Base-by-base conservation (phyloP, 64 coral and sea anemone genomes). In the Pocillopora verrucosa region DNA sequence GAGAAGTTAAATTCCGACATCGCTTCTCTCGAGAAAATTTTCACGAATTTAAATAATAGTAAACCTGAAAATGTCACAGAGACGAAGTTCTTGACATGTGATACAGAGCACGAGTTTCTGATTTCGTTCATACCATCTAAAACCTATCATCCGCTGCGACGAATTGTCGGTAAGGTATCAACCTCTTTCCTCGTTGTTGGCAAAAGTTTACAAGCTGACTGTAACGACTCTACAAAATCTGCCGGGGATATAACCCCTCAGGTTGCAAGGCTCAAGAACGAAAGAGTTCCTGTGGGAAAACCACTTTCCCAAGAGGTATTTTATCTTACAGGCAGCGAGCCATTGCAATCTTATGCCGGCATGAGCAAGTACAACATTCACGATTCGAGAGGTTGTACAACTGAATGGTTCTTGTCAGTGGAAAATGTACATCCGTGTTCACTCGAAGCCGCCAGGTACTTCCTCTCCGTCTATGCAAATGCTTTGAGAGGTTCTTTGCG, bases 271-370 rank as follows among this genome's bases (percentile, higher is more conserved):
- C 36, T 56, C n/a, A 90, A 87, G 82, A 90, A 22, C 20, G 91
- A 96, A 80, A 88, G 91, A 61, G 94, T 96, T 2, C 83, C 80
- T 37, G 94, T 96, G 34, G 94, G 94, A 16, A 93, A 78, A 60
- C 94, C 94, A 20, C 86, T 96, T 35, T 96, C 94, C 2, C 91
- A 93, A 84, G 92, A 90, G 16, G 51, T 96, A 26, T 72, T 90
- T 83, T 92, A 90, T 80, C 72, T 96, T 74, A 89, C 89, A 37
- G 86, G 80, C 19, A 93, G 88, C 34, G 79, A 82, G 24, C 77
- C 94, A 1, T 80, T 96, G 65, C 94, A 96, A 63, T 77, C 79
- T 15, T 82, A 89, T 60, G 60, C 87, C 10, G 76, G 87, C 59
- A 24, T 78, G 56, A 79, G 20, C 36, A 89, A 79, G 37, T 61